phyloP scores from a whole-genome alignment of 1,140 invertebrate genomes.

The Colletes latitarsis region DNA sequence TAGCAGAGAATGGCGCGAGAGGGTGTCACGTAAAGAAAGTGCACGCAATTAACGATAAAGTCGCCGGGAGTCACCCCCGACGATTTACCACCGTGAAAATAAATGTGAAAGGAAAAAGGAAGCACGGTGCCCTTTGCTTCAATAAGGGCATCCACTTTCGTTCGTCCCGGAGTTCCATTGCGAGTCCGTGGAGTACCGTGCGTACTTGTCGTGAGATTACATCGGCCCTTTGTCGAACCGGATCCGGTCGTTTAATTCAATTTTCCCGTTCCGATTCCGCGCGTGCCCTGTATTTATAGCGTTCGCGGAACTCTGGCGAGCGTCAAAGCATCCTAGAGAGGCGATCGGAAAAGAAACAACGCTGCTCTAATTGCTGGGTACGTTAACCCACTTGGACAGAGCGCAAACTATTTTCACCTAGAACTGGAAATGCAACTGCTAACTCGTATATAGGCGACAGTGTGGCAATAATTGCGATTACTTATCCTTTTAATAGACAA shows the following conservation, averaged over 20 bases:
- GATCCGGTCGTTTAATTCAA: constrained; percentile 35
- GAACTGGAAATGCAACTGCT: too few relatives aligned
- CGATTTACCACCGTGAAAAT: constrained; percentile 6
- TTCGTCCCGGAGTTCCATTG: constrained; percentile 41
- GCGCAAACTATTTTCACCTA: too few relatives aligned
- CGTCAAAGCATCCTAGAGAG: constrained; percentile 3
- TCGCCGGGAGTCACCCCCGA: background rate
- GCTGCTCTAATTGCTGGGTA: background rate
- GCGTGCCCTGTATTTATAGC: background rate
- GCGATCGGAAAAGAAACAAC: constrained; percentile 7
- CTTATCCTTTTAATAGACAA: too few relatives aligned
- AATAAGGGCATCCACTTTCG: constrained; percentile 32
- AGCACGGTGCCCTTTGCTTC: background rate
- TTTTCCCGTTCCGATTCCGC: constrained; percentile 25
- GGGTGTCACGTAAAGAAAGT: background rate
- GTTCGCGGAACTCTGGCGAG: background rate
- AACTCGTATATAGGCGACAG: too few relatives aligned
- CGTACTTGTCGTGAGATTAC: constrained; percentile 39
- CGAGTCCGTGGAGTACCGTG: constrained; percentile 30
- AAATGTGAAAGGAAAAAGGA: constrained; percentile 22
- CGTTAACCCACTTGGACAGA: too few relatives aligned
- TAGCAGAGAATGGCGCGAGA: background rate
- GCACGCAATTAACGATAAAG: constrained; percentile 24
- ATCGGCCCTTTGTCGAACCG: constrained; percentile 36
- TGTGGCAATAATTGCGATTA: too few relatives aligned